A percentile compares a stretch with the other conserved stretches of the same genome.
Conservation (phyloP, 37 sponge, comb jelly and placozoan species). For the Spongia lamella region DNA sequence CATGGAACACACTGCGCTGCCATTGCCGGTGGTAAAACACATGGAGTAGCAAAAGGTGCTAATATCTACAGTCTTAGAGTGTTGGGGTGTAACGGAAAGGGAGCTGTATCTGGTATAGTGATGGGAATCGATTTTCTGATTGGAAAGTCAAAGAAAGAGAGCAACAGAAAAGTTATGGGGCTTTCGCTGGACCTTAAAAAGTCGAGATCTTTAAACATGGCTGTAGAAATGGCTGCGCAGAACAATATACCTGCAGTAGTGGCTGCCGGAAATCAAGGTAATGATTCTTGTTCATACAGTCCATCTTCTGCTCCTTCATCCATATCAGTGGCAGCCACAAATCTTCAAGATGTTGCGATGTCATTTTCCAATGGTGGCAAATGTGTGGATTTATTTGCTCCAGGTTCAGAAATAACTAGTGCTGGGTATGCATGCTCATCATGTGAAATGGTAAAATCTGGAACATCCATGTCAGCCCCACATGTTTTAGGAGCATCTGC, state of each 20-base stretch:
- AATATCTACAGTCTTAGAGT: conserved; percentile 55
- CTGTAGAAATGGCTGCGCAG: conserved; percentile 25
- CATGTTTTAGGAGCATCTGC: conserved; percentile 75
- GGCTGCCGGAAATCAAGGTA: conserved; percentile 75
- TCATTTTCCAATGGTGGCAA: conserved; percentile 66
- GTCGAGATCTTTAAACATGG: conserved; percentile 15
- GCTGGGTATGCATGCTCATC: conserved; percentile 37
- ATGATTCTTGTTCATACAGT: conserved; percentile 59
- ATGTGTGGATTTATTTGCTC: conserved; percentile 80
- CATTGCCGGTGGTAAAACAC: conserved; percentile 69
- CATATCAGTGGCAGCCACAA: conserved; percentile 65
- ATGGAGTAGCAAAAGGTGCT: conserved; percentile 71
- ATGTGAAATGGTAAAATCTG: conserved; percentile 54
- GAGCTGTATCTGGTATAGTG: conserved; percentile 72
- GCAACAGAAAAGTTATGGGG: conserved; percentile 32
- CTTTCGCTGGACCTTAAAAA: conserved; percentile 67
- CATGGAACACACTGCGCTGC: conserved; percentile 82
- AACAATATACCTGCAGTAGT: conserved; percentile 44
- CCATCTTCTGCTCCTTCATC: conserved; percentile 55
- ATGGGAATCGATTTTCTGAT: conserved; percentile 57
- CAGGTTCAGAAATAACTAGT: conserved; percentile 56
- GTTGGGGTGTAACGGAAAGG: conserved; percentile 64
- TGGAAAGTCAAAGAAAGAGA: conserved; percentile 12
- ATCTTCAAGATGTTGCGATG: conserved; percentile 28
- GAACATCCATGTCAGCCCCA: conserved; percentile 80